Base-by-base conservation (phyloP, 1,140 invertebrate species). In the Acyrthosiphon pisum region DNA sequence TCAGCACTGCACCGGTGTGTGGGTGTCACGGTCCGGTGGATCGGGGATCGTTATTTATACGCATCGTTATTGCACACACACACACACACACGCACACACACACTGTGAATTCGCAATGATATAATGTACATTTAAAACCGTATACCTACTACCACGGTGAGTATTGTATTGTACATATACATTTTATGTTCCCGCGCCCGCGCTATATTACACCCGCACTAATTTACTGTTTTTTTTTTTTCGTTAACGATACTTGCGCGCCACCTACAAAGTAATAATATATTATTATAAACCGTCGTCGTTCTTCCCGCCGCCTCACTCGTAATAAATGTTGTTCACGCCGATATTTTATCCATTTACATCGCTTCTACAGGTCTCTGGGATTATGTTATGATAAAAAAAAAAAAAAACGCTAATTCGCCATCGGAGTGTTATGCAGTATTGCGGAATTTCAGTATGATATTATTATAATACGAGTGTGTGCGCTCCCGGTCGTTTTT, bases 21-120 rank as follows among this genome's bases (percentile, higher is more conserved):
- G 37, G 37, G 22, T 23, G 56, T 30, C 56, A 68, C 46, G 90
- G 90, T 91, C 90, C 60, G 23, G 41, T 37, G 90, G 68, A 46
- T 76, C 60, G 90, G 90, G 41, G 60, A 91, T 91, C 68, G 90
- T 81, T 91, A 91, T 91, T 91, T 91, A 91, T 91, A 48, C 90
- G 60, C 37, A 37, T 60, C 37, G 90, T 87, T 48, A 48, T 87
- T 87, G 84, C 46, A 50, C 48, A 4, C 86, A 8, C 90, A 20
- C 56, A 4, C 46, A 50, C 86, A 20, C 84, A 6, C 50, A 8
- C 48, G 6, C 48, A n/a, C 46, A 50, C 87, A 23, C 46, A 7
- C 90, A 4, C 56, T 44, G 56, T 11, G 46, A 44, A 76, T 46
- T 68, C 30, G 90, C 56, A 53, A 53, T 46, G 41, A 86, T 76